Conservation (phyloP, 2,797 vertebrate genomes). For the Epinephelus awoara region DNA sequence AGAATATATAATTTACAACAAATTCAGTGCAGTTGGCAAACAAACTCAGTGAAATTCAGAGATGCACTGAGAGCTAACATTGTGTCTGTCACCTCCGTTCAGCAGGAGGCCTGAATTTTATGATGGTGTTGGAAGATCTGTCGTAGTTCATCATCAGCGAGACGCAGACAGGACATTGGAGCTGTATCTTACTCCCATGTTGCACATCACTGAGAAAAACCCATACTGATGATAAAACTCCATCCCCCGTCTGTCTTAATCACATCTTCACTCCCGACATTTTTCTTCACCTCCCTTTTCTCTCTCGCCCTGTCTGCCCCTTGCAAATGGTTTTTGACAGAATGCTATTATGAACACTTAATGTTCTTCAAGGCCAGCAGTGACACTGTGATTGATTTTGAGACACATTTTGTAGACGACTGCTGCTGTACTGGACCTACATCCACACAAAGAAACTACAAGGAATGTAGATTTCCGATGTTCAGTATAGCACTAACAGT, state of each 20-base stretch:
- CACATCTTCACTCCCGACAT: neutral
- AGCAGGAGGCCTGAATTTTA: constrained; percentile 6
- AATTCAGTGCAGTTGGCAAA: neutral
- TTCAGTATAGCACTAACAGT: neutral
- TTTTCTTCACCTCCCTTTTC: neutral
- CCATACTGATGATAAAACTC: constrained; percentile 17
- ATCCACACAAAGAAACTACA: neutral
- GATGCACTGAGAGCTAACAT: neutral
- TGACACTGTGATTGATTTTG: constrained; percentile 3
- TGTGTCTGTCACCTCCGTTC: constrained; percentile 24
- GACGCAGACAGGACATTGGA: neutral
- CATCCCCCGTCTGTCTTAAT: constrained; percentile 5
- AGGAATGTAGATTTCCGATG: neutral
- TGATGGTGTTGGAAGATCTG: neutral
- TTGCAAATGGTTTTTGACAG: constrained; percentile 38
- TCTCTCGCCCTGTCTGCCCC: neutral
- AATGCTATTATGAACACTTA: constrained; percentile 13
- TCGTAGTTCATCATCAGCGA: constrained; percentile 10
- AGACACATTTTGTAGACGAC: neutral
- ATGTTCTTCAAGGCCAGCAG: constrained; percentile 28
- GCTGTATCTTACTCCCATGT: neutral
- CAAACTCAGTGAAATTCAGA: neutral
- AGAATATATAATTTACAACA: neutral
- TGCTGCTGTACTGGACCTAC: neutral
- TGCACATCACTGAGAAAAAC: constrained; percentile 8